Evolutionary conservation across 2,888 invertebrate species (phyloP), one percentile per base, ranked within the genome.

Genomic region (Cerastis leucographa): DNA sequence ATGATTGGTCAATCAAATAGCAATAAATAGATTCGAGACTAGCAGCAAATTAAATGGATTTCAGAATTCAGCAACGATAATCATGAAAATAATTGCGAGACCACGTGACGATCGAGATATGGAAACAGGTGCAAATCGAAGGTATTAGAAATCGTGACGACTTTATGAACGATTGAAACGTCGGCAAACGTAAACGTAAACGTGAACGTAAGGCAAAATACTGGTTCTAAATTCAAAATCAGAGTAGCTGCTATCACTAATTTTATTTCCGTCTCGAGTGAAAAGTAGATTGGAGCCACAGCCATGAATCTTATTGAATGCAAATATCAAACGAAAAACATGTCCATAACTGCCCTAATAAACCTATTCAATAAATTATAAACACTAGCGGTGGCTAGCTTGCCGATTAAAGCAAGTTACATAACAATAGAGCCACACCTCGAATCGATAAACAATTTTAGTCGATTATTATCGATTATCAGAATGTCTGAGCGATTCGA

Each of bases 381-480:
- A 73, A 61, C 81, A 84, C 62, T 19, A 73, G 25, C 59, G 64
- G 82, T 85, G 82, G 70, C 81, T 76, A 51, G 35, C 84, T 84
- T 54, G 59, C 68, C 85, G 61, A 72, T 80, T 81, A 74, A 59
- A 81, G 44, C 65, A 74, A 62, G 44, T 74, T 56, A 74, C 49
- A 71, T 67, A 68, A 84, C 84, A 86, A 86, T 86, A 80, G 75
- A 54, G 68, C 86, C 84, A 59, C 84, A 68, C 84, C 86, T 64
- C 68, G 62, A 62, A 69, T 76, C 71, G 64, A 74, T 76, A 62
- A 71, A 79, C 71, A 70, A 79, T 75, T 67, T 87, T 76, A 87
- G 71, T 78, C 85, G 81, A 85, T 78, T 81, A 86, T 76, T 76
- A 74, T 76, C 85, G 85, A 85, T 85, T 87, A 85, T 74, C 78